phyloP scores from a whole-genome alignment of 2,888 invertebrate genomes.

The Anorthoa munda region DNA sequence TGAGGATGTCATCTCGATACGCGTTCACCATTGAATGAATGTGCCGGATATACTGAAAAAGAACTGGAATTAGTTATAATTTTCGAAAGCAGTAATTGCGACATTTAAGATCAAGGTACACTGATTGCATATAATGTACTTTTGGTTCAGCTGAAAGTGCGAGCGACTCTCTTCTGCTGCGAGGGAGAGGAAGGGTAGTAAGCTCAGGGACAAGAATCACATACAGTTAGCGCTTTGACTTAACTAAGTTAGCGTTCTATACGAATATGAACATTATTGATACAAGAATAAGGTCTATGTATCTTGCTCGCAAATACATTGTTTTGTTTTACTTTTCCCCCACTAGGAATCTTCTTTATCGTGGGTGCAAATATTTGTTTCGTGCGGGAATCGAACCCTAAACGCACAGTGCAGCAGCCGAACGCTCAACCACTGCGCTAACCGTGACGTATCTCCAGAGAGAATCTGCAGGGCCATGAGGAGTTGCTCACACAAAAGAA shows the following conservation, averaged over 20 bases:
- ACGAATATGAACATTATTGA: background rate
- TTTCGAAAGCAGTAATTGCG: background rate
- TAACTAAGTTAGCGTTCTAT: background rate
- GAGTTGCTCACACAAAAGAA: too few species aligned
- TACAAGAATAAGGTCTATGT: too few species aligned
- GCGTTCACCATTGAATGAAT: slow-evolving; percentile 78
- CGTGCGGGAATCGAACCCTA: too few species aligned
- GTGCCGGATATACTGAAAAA: slow-evolving; percentile 77
- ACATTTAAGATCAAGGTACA: background rate
- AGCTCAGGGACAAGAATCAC: background rate
- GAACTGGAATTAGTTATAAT: too few species aligned
- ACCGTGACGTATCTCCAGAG: background rate
- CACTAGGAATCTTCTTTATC: too few species aligned
- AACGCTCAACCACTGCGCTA: too few species aligned
- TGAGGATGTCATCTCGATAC: slow-evolving; percentile 70
- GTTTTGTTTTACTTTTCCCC: too few species aligned
- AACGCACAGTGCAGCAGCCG: too few species aligned
- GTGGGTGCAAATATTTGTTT: too few species aligned
- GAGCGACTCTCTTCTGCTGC: background rate
- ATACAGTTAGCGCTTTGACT: background rate
- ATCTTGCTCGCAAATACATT: too few species aligned
- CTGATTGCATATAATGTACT: background rate
- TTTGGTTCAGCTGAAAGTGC: background rate
- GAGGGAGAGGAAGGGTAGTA: background rate
- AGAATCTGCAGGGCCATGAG: background rate